Evolutionary conservation across 2,888 invertebrate genomes (phyloP), one percentile per base, ranked within the genome.

Genomic region (Villa cingulata): DNA sequence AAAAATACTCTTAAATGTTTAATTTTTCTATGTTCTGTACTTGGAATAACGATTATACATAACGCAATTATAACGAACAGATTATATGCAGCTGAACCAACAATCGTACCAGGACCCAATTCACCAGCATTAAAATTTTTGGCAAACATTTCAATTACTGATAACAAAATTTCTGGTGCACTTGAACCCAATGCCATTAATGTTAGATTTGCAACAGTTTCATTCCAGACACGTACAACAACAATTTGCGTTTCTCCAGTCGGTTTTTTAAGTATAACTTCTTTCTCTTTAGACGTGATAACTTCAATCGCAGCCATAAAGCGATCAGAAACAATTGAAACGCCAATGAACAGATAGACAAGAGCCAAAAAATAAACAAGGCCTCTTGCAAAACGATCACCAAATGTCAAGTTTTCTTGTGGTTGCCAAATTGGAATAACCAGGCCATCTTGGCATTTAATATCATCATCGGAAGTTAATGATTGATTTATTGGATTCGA

Each of bases 231-330:
- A 50, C 96, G 77, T 16, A 98, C 96, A 44, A 84, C 85, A 39
- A 97, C 76, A 57, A 88, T 86, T 62, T 92, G 88, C 15, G 79
- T 80, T 52, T 90, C 88, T 52, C 90, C 89, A 60, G 86, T 87
- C 54, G 86, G 81, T 55, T 87, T 85, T 61, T 88, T 86, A 51
- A 98, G 84, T 59, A 84, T 81, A 61, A 98, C 85, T 68, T 94
- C 91, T 60, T 90, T 87, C 68, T 98, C 97, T 66, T 94, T 86
- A 1, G 96, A 95, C 45, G 97, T 98, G 67, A 98, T 98, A 56
- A 94, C 95, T 76, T 98, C 98, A 66, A 98, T 98, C 59, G 96
- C 87, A 38, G 94, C 92, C 98, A 98, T 98, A 73, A 98, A 98
- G 50, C 96, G 83, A 68, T 98, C 98, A 57, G 97, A 95, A 55